Percentiles rank a stretch among this genome's conserved stretches.
phyloP scores from a whole-genome alignment of 2,888 invertebrate species.

The Amphipyra tragopoginis region DNA sequence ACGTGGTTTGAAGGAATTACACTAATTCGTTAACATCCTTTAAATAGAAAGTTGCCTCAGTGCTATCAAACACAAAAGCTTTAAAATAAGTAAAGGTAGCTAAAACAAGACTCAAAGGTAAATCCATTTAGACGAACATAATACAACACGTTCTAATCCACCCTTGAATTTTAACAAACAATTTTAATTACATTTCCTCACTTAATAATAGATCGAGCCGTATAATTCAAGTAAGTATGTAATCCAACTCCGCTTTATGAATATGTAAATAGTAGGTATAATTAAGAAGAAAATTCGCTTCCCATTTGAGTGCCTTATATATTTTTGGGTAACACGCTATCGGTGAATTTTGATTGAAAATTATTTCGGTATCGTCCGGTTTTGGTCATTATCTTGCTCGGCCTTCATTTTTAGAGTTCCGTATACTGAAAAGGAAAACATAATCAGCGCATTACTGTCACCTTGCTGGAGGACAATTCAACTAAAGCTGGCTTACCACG shows the following conservation, averaged over 20 bases:
- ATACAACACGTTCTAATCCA: background rate
- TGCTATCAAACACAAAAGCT: too few relatives aligned
- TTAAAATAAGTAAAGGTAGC: too few relatives aligned
- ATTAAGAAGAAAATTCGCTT: constrained; percentile 48
- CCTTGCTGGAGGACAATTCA: too few relatives aligned
- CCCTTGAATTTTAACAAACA: constrained; percentile 6
- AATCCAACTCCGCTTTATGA: constrained; percentile 49
- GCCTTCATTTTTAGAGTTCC: too few relatives aligned
- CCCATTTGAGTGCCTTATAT: constrained; percentile 15
- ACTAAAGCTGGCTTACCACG: too few relatives aligned
- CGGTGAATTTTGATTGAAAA: constrained; percentile 3
- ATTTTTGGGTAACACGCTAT: constrained; percentile 6
- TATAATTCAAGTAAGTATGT: constrained; percentile 46
- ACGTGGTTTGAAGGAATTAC: too few relatives aligned
- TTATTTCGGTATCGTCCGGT: background rate
- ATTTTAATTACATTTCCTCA: constrained; percentile 41
- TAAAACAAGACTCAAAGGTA: too few relatives aligned
- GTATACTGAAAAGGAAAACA: too few relatives aligned
- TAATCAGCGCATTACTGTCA: too few relatives aligned
- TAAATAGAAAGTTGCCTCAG: too few relatives aligned
- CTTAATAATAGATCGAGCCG: constrained; percentile 39
- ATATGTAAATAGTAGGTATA: constrained; percentile 53
- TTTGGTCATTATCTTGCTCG: background rate
- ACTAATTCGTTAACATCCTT: too few relatives aligned
- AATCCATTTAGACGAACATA: too few relatives aligned